These are phyloP conservation scores for Galleria mellonella DNA, from an alignment of 1,140 invertebrate species.

Conservation along the genomic window DNA sequence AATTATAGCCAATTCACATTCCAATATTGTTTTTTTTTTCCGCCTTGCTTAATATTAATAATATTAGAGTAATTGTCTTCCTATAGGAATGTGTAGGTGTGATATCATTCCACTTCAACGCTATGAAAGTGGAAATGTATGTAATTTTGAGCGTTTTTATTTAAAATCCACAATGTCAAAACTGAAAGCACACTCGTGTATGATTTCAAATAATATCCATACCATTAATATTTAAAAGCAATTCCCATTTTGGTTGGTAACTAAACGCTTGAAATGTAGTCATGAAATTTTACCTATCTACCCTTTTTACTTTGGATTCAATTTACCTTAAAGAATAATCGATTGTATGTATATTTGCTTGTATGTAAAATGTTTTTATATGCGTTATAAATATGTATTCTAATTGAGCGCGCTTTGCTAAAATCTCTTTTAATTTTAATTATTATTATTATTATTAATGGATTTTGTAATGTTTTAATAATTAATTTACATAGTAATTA, in stretches of 20 bases:
- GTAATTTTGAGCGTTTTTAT: no score
- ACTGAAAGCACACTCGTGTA: no score
- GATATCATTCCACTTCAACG: no score
- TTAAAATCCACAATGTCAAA: no score
- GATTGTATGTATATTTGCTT: background rate
- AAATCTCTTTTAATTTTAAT: conserved; percentile 51
- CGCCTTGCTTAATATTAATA: conserved; percentile 21
- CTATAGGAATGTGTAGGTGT: conserved; percentile 31
- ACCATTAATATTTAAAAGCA: no score
- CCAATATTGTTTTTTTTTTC: conserved; percentile 26
- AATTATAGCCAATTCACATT: conserved; percentile 23
- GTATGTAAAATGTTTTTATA: conserved; percentile 35
- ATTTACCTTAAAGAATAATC: background rate
- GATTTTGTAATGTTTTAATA: conserved; percentile 67
- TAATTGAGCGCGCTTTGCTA: conserved; percentile 50
- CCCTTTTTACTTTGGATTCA: no score
- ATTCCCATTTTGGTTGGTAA: no score
- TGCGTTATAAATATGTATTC: conserved; percentile 33
- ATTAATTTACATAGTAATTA: conserved; percentile 66
- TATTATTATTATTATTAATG: conserved; percentile 41
- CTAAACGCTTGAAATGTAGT: no score
- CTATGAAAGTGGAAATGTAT: no score
- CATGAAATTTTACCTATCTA: no score
- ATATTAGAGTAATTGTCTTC: conserved; percentile 33
- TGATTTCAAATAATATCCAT: no score